Base-by-base conservation (phyloP, 2,797 vertebrate species). In the Rhyacichthys aspro region DNA sequence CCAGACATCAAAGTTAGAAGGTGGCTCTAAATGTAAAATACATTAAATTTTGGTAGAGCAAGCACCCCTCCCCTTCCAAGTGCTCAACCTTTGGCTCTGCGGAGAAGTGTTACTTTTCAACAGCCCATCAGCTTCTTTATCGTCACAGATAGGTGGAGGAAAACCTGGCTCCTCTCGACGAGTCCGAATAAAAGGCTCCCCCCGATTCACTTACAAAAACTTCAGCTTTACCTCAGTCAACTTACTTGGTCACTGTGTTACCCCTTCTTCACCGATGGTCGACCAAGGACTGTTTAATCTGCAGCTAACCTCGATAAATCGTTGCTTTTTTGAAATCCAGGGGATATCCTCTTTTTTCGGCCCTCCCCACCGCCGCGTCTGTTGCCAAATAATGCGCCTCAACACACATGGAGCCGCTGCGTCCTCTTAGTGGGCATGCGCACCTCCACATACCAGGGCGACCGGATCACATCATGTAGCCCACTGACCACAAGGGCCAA, bases 341-440 rank as follows among this genome's bases (percentile, higher is more conserved):
- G 90, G 91, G 90, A 90, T 90, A 90, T 91, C 90, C 87, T 89
- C 85, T 84, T 83, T 88, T 89, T 83, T 89, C 89, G 86, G 83
- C 89, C 91, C 91, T 92, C 89, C 92, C 93, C 88, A 70, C 93
- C 93, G 91, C 92, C 91, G 93, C 91, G 91, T 93, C 93, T 93
- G 93, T 91, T 93, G 93, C 94, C 94, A 94, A 95, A 96, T 95
- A 95, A 95, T 95, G 95, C 94, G 94, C 94, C 92, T 90, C 88
- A 93, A 87, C 92, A 94, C 95, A 96, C 95, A 95, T 95, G 93
- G 93, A 95, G 94, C 92, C 92, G 93, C 94, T 95, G 95, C 93
- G 94, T 94, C 94, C 94, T 93, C 89, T 89, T 88, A 91, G 89
- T 91, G 94, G 92, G 95, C 95, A 96, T 96, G 95, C 95, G 95